Evolutionary conservation across 2,888 invertebrate genomes (phyloP), one percentile per base, ranked within the genome.

Genomic region (Dynastes maya): DNA sequence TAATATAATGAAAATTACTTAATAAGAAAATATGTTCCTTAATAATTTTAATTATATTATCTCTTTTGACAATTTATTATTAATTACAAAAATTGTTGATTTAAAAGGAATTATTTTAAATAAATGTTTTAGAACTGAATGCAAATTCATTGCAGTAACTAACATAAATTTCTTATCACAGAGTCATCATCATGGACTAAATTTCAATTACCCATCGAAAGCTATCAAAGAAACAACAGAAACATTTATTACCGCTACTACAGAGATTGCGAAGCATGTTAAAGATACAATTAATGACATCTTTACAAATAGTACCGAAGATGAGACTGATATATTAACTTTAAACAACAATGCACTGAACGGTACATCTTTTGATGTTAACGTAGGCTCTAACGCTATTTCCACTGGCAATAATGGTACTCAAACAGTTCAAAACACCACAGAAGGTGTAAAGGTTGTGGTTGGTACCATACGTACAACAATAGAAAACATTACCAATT

Each of bases 131-230:
- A 8, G 2, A 45, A 8, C 45, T 1, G 45, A 45, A 45, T 4
- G 5, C 11, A 9, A 45, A 9, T 45, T 37, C 5, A 2, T 45
- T 45, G 45, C 2, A 45, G 0, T 9, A 9, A 45, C 11, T 45
- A 45, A 55, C 4, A 53, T 3, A 55, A 0, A 55, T 55, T 16
- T 55, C 3, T 55, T 55, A 5, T 22, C 6, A 1, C 22, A 55
- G 22, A 55, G 4, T 22, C 16, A 22, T 16, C 16, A 4, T 16
- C 55, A 55, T 22, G 67, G 67, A 5, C 4, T 27, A 16, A 8
- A 16, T 67, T 67, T 67, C 27, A 2, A 67, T 11, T 67, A 22
- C 32, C 67, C 67, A 9, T 11, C 45, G 11, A 67, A n/a, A 49
- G 22, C 27, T 5, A 55, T 45, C 11, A 67, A 45, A 49, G 4